phyloP scores from a whole-genome alignment of 2,113 vertebrate species.

The Coptodon bakossiorum region DNA sequence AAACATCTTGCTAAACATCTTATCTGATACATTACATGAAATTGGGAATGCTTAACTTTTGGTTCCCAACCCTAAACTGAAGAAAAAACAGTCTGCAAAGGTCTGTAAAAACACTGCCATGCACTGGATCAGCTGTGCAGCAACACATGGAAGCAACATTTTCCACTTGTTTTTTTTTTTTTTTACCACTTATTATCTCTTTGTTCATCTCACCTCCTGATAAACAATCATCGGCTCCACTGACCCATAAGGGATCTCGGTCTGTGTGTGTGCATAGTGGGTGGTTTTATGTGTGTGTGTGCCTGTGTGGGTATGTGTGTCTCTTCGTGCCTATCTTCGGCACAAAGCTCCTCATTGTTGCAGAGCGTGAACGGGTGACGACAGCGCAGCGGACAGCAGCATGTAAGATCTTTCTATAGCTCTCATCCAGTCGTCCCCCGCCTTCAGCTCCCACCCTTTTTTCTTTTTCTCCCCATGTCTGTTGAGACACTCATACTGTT shows the following conservation, averaged over 20 bases:
- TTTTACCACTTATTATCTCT: not conserved
- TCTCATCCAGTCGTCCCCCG: not conserved
- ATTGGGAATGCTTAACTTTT: not conserved
- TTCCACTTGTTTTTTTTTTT: not conserved
- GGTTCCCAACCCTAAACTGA: not conserved
- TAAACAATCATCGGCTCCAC: not conserved
- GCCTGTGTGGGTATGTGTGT: not conserved
- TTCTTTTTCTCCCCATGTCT: not conserved
- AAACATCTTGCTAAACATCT: not conserved
- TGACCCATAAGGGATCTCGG: not conserved
- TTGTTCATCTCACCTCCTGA: not conserved
- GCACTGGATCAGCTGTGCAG: not conserved
- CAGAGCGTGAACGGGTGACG: conserved; percentile 1
- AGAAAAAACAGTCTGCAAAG: not conserved
- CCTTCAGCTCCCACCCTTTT: not conserved
- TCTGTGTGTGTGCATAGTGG: not conserved
- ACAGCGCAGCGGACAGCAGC: not conserved
- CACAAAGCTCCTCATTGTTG: conserved; percentile 44
- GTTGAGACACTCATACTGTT: not conserved
- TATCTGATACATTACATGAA: not conserved
- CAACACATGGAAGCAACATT: not conserved
- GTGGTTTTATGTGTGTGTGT: not conserved
- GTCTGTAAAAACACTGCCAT: not conserved
- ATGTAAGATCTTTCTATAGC: conserved; percentile 30
- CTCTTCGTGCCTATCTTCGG: not conserved